Percentiles rank a stretch among this genome's conserved stretches.
Conservation (phyloP, 2,888 invertebrate species). For the Polydrusus pterygomalis region DNA sequence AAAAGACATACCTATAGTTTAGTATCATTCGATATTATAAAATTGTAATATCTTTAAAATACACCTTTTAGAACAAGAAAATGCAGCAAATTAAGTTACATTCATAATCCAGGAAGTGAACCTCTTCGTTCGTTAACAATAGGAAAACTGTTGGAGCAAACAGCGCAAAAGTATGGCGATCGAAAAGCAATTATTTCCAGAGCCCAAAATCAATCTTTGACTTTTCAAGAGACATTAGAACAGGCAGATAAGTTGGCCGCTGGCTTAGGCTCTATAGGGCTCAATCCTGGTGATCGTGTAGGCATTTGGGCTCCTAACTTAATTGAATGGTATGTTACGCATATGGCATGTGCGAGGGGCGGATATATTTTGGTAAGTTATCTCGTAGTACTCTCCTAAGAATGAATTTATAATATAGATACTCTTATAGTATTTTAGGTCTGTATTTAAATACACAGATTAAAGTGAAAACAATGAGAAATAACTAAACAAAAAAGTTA, state of each 20-base stretch:
- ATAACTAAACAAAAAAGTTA: too few species aligned
- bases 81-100: constrained; percentile 72
- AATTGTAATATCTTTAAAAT: background rate
- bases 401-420: too few species aligned
- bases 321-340: constrained; percentile 83
- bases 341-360: constrained; percentile 81
- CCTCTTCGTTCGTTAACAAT: constrained; percentile 75
- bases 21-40: background rate
- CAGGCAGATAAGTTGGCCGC: constrained; percentile 82
- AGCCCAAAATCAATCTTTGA: constrained; percentile 74
- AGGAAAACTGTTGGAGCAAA: constrained; percentile 75
- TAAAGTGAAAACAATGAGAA: too few species aligned
- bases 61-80: constrained; percentile 26
- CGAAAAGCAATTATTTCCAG: constrained; percentile 76
- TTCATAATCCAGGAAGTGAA: constrained; percentile 72
- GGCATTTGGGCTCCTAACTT: constrained; percentile 89
- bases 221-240: constrained; percentile 73
- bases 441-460: too few species aligned
- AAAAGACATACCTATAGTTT: too few species aligned
- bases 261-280: constrained; percentile 79
- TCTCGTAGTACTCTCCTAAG: too few species aligned
- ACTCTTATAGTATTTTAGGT: too few species aligned
- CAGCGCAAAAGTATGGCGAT: constrained; percentile 74
- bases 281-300: constrained; percentile 82
- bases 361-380: constrained; percentile 81